Evolutionary conservation across 2,888 invertebrate genomes (phyloP), one percentile per base, ranked within the genome.

Genomic region (Lycocerus yunnanus): DNA sequence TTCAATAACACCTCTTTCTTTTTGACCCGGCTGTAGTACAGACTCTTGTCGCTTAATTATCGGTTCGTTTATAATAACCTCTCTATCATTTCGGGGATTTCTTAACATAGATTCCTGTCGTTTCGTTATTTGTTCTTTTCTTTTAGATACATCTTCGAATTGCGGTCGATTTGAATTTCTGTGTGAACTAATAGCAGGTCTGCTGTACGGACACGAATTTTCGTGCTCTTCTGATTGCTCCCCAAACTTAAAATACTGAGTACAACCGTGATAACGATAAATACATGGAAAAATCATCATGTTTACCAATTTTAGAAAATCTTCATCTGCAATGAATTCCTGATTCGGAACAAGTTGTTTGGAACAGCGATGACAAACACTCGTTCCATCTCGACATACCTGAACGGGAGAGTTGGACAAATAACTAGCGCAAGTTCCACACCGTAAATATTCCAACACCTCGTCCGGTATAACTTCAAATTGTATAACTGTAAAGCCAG

Each of bases 281-380:
- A 83, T 81, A 71, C 86, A 86, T 2, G 86, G 85, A 66, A 86
- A 84, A 21, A 85, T 78, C 16, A 85, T 79, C 16, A 83, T 81
- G 15, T 78, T 80, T 11, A 84, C 81, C 16, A 86, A 77, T 13
- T 70, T 81, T 78, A 86, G 86, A 71, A 86, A 84, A 3, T 83
- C 77, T 15, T 74, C 4, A 71, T 86, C 85, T 15, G 84, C 78
- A 61, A 83, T 74, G 18, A 78, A 80, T 76, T 72, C 82, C 69
- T 65, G 43, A 27, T 16, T 80, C 78, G 84, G 83, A 6, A 84
- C 84, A 27, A 84, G 83, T 9, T 81, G 77, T 20, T 80, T 79
- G 11, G 78, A 79, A 77, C 87, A 87, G 63, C 86, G 80, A 71
- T 86, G 84, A 72, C 87, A 87, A 14, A 86, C 78, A 73, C 83